Evolutionary conservation across 2,797 vertebrate species (phyloP), one percentile per base, ranked within the genome.

Genomic region (Acridotheres tristis): DNA sequence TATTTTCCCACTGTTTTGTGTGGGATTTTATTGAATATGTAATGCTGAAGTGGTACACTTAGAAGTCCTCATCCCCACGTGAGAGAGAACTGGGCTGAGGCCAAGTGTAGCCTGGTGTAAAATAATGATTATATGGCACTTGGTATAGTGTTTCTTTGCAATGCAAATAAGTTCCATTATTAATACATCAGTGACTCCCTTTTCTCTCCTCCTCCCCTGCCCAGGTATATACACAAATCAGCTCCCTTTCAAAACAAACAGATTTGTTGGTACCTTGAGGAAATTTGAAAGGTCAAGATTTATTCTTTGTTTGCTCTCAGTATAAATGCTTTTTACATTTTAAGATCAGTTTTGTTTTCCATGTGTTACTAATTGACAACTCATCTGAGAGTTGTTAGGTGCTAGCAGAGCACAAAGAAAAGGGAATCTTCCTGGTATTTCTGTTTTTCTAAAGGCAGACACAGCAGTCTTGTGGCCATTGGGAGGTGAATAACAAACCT

Each of bases 1-100:
- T 93, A 57, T 93, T 91, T 90, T 96, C 93, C 88, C 80, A 93
- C 77, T 15, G 0, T 74, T 95, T 51, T 80, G 42, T 79, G 57
- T 50, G 47, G 45, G 13, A 38, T 71, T 71, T 50, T 83, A 50
- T 87, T 94, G 83, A 73, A 42, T 74, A 6, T 34, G n/a, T 71
- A 61, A 51, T 82, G 38, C 40, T 94, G 75, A 53, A 95, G 88
- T 85, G 57, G 19, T 61, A 7, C 61, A 68, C 90, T 91, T 74
- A 66, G 21, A 90, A 82, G 71, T 86, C n/a, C 77, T 93, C 53
- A 27, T 79, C 40, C 27, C 36, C 57, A 74, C 0, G 2, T 90
- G 85, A 86, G 2, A 34, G 61, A 88, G 82, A 59, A 32, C 57
- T 85, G 72, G 15, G 21, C 61, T 86, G 67, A 95, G 78, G 71